Evolutionary conservation across 1,140 invertebrate genomes (phyloP), one percentile per base, ranked within the genome.

Genomic region (Cecropterus lyciades): DNA sequence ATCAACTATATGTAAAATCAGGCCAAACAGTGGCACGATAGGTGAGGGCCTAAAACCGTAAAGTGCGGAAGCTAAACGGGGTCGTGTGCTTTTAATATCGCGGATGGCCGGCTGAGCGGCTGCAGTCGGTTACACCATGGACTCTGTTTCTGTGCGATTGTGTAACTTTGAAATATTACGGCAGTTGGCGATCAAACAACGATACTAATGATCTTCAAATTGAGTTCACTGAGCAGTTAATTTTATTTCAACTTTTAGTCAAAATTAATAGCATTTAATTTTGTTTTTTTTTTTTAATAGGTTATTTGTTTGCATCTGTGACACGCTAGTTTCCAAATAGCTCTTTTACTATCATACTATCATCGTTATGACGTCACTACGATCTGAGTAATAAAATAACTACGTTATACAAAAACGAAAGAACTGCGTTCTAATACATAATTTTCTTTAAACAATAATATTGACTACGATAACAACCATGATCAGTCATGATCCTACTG

Each of bases 31-130:
- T 63, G 52, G 49, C 66, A 68, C 51, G 59, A 63, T 68, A 68
- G 65, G 65, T 73, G 57, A 59, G 70, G 68, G 65, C 37, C 76
- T 73, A 80, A 80, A 79, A 77, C 72, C 51, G 59, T 62, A n/a
- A 74, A 75, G 79, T 77, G 69, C 80, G 81, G 85, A 87, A 85
- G 73, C 65, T 62, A 68, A 89, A 84, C 77, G 80, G 80, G 87
- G 87, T 84, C 85, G 77, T 59, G 69, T 51, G 83, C 87, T 89
- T 85, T 84, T 87, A 86, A 89, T 89, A 89, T 75, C 73, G 64
- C 70, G 40, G 40, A 43, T 70, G 70, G 69, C 65, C 77, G 72
- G 76, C 69, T 48, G 67, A 51, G 57, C 59, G 49, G n/a, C n/a
- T n/a, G n/a, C n/a, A n/a, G n/a, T n/a, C 20, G 51, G 33, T 63